These are phyloP conservation scores for Elachura formosa DNA, from an alignment of 2,113 vertebrate genomes.

Conservation along the genomic window DNA sequence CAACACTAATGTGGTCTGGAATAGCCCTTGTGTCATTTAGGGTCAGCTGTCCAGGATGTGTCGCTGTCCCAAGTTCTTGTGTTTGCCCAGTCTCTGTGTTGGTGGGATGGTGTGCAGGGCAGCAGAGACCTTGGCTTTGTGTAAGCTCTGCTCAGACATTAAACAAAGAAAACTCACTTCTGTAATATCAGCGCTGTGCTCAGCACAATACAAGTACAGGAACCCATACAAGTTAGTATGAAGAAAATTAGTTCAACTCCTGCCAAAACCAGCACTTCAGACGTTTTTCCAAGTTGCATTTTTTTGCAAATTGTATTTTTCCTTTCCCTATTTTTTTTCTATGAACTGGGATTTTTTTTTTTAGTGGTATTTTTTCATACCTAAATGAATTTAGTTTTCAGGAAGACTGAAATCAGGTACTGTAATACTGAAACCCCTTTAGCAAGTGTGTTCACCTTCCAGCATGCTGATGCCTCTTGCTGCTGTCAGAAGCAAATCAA, in stretches of 20 bases:
- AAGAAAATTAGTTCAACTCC: neutral
- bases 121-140: neutral
- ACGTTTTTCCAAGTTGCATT: neutral
- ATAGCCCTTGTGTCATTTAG: neutral
- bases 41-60: neutral
- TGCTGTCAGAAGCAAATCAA: neutral
- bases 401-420: neutral
- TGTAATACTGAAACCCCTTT: neutral
- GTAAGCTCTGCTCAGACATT: neutral
- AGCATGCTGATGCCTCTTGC: neutral
- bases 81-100: fast-evolving
- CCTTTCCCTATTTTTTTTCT: neutral
- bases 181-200: neutral
- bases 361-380: neutral
- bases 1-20: neutral
- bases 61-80: neutral
- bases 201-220: fast-evolving
- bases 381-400: neutral
- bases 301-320: neutral
- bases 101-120: too few species aligned
- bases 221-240: neutral
- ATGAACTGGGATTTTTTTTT: neutral
- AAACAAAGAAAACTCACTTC: too few species aligned
- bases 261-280: neutral
- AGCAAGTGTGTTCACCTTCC: neutral